phyloP scores from a whole-genome alignment of 2,888 invertebrate genomes.

The Epiperipatus broadwayi region DNA sequence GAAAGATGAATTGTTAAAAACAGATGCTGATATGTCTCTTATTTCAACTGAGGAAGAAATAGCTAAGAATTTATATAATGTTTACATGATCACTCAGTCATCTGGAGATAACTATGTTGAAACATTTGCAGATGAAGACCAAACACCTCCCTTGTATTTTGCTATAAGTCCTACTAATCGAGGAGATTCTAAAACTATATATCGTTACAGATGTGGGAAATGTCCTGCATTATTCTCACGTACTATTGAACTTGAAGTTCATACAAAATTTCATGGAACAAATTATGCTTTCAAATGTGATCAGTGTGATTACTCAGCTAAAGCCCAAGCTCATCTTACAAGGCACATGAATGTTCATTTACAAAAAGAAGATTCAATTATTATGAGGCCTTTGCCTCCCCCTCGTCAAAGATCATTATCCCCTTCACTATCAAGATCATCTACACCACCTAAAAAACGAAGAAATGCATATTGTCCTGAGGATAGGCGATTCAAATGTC shows the following conservation, averaged over 20 bases:
- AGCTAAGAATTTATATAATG: too few species aligned
- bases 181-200: too few species aligned
- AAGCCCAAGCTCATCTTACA: slow-evolving; percentile 27
- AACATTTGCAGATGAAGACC: too few species aligned
- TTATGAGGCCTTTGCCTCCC: too few species aligned
- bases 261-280: slow-evolving; percentile 15
- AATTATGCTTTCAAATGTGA: slow-evolving; percentile 21
- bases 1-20: slow-evolving; percentile 18
- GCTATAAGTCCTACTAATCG: too few species aligned
- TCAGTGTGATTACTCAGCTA: slow-evolving; percentile 28
- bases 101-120: too few species aligned
- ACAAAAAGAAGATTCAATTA: too few species aligned
- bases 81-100: too few species aligned
- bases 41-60: too few species aligned
- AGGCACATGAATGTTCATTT: slow-evolving; percentile 28
- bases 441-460: slow-evolving; percentile 1
- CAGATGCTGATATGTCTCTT: slow-evolving; percentile 19
- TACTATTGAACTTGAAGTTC: slow-evolving; percentile 7
- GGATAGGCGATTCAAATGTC: slow-evolving; percentile 26
- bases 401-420: too few species aligned
- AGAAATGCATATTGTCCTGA: slow-evolving; percentile 16
- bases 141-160: too few species aligned
- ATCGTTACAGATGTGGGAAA: slow-evolving; percentile 24
- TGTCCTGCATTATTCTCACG: slow-evolving; percentile 15
- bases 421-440: too few species aligned